These are phyloP conservation scores for Drosophila grimshawi DNA, from an alignment of 1,140 invertebrate genomes.

Conservation along the genomic window DNA sequence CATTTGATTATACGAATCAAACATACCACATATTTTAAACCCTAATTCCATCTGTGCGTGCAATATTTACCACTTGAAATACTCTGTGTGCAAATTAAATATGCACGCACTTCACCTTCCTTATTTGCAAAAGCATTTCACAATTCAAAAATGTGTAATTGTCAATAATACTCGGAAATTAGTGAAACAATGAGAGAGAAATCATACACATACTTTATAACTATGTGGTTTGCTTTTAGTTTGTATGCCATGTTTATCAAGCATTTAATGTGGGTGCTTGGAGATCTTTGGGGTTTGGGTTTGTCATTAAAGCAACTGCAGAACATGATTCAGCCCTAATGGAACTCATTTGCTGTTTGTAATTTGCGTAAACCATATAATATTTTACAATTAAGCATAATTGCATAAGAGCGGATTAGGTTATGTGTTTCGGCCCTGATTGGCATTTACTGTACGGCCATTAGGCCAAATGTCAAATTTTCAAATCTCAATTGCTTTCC, in stretches of 20 bases:
- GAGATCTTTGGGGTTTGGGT: background rate
- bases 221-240: conserved; percentile 34
- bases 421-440: conserved; percentile 38
- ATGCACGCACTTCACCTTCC: conserved; percentile 18
- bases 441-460: conserved; percentile 57
- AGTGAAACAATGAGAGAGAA: background rate
- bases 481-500: conserved; percentile 41
- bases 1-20: background rate
- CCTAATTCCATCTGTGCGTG: background rate
- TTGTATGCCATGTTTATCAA: conserved; percentile 14
- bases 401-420: conserved; percentile 61
- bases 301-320: conserved; percentile 42
- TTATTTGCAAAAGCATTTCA: conserved; percentile 4
- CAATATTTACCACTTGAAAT: background rate
- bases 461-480: conserved; percentile 52
- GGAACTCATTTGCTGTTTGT: conserved; percentile 56
- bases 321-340: conserved; percentile 43
- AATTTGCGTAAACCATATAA: conserved; percentile 74
- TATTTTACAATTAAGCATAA: conserved; percentile 78
- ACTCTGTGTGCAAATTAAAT: conserved; percentile 14
- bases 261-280: background rate
- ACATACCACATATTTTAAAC: background rate
- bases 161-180: conserved; percentile 2
- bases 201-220: conserved; percentile 1
- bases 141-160: conserved; percentile 24